Percentiles rank a stretch among this genome's conserved stretches.
Evolutionary conservation across 2,888 invertebrate species (phyloP).

Genomic region (Nipponacmea schrenckii): DNA sequence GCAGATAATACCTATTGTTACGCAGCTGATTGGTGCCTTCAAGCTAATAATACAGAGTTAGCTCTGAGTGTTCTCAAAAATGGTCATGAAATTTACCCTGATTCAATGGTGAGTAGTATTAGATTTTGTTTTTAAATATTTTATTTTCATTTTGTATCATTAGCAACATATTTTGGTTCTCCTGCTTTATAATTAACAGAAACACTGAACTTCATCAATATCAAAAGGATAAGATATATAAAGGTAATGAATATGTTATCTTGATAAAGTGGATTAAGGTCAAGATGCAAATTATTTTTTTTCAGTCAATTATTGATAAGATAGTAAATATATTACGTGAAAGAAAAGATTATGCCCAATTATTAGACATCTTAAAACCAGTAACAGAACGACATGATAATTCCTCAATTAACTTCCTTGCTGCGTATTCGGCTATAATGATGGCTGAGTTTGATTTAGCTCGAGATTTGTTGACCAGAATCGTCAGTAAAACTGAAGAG

Average conservation of each 20-base stretch:
- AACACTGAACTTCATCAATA: too few species aligned
- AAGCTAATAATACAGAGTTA: conserved; percentile 17
- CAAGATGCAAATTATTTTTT: neutral
- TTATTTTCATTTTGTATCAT: too few species aligned
- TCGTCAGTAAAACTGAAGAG: neutral
- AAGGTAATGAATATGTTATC: too few species aligned
- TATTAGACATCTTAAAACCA: neutral
- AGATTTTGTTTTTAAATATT: neutral
- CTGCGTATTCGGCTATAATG: neutral
- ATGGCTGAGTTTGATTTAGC: neutral
- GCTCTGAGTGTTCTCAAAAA: conserved; percentile 26
- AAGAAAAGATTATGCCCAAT: neutral
- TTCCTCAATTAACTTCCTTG: neutral
- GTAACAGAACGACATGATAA: neutral
- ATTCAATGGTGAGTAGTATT: conserved; percentile 24
- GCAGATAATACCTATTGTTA: conserved; percentile 24
- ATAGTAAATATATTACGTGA: neutral
- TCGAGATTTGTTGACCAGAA: neutral
- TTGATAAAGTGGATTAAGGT: too few species aligned
- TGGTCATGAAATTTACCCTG: conserved; percentile 29
- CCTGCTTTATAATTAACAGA: too few species aligned
- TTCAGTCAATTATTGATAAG: neutral
- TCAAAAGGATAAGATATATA: too few species aligned
- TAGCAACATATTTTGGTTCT: too few species aligned
- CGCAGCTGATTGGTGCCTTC: conserved; percentile 28